Conservation (phyloP, 2,113 vertebrate genomes). For the Noturus placidus region DNA sequence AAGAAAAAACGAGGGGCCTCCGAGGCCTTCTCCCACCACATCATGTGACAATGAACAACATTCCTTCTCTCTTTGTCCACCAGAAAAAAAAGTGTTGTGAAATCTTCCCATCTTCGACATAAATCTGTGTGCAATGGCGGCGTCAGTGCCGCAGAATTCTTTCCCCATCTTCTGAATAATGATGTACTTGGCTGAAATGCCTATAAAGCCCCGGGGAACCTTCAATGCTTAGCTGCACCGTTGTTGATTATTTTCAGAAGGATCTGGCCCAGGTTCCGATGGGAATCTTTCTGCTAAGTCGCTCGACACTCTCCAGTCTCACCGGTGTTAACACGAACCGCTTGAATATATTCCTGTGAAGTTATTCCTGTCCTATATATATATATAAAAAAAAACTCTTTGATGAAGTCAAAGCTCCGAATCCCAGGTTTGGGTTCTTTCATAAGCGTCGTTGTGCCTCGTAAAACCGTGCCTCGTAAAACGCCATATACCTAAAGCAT, state of each 20-base stretch:
- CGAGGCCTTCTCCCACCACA: slow-evolving; percentile 65
- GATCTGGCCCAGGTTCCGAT: slow-evolving; percentile 15
- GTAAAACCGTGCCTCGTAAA: background rate
- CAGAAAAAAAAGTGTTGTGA: slow-evolving; percentile 25
- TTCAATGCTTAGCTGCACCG: slow-evolving; percentile 31
- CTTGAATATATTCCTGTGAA: background rate
- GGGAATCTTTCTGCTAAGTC: slow-evolving; percentile 8
- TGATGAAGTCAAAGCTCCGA: background rate
- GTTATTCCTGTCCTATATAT: background rate
- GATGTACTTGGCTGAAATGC: slow-evolving; percentile 32
- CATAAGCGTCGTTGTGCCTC: background rate
- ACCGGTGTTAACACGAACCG: background rate
- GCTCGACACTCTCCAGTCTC: slow-evolving; percentile 7
- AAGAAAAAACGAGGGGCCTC: background rate
- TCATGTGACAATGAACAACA: slow-evolving; percentile 85
- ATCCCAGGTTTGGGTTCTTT: slow-evolving; percentile 17
- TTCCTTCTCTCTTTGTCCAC: slow-evolving; percentile 76
- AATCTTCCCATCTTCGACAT: slow-evolving; percentile 40
- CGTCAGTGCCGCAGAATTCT: slow-evolving; percentile 12
- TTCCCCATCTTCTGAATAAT: slow-evolving; percentile 32
- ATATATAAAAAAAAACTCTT: background rate
- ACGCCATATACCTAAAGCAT: background rate
- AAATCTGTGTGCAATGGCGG: slow-evolving; percentile 36
- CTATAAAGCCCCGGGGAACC: slow-evolving; percentile 31
- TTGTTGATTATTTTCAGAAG: slow-evolving; percentile 49